These are phyloP conservation scores for Parus major DNA, from an alignment of 2,113 vertebrate species.

Conservation along the genomic window DNA sequence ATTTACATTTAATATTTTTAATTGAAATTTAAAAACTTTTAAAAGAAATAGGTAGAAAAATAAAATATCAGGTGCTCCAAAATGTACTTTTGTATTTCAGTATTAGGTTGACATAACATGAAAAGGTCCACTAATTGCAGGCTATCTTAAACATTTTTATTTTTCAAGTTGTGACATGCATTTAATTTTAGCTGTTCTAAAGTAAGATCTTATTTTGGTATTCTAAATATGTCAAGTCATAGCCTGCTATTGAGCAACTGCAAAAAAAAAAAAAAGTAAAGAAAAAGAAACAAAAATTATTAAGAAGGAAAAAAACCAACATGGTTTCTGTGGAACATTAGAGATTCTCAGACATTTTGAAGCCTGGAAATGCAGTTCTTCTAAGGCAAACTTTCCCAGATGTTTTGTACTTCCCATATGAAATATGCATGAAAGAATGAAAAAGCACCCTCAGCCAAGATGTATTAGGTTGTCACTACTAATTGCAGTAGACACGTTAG, in stretches of 20 bases:
- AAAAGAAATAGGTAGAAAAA: background rate
- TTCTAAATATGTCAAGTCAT: background rate
- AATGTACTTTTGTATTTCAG: background rate
- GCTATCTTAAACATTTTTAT: background rate
- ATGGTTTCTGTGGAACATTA: background rate
- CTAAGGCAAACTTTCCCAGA: background rate
- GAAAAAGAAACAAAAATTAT: background rate
- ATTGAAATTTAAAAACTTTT: background rate
- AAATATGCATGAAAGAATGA: background rate
- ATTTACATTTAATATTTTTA: background rate
- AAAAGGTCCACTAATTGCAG: background rate
- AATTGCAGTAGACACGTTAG: background rate
- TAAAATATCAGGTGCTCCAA: background rate
- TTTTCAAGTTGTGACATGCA: background rate
- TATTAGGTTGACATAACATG: background rate
- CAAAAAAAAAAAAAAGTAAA: background rate
- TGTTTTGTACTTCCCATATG: background rate
- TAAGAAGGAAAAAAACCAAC: background rate
- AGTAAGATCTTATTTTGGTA: background rate
- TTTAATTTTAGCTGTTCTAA: background rate
- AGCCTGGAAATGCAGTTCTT: background rate
- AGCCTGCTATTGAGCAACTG: background rate
- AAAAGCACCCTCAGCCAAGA: background rate
- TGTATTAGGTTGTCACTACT: background rate
- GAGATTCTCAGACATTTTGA: background rate